Conservation (phyloP, 2,888 invertebrate genomes). For the Lissonota sp. region DNA sequence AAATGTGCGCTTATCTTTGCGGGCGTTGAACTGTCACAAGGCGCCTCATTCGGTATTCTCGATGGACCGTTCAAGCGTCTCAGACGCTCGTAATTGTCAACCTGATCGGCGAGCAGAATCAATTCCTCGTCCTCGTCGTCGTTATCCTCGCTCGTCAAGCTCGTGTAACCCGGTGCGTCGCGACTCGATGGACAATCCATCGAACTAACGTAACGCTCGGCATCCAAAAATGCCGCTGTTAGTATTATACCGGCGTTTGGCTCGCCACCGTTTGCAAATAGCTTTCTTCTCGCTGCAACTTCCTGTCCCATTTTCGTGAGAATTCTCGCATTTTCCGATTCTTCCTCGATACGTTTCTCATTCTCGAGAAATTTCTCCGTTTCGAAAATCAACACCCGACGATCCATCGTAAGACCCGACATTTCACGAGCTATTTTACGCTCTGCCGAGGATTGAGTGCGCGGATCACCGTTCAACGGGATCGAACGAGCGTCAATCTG, state of each 20-base stretch:
- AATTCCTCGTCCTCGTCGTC: constrained; percentile 48
- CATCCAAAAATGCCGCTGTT: constrained; percentile 78
- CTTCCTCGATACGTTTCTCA: constrained; percentile 76
- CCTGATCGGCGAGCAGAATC: constrained; percentile 74
- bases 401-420: constrained; percentile 65
- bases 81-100: constrained; percentile 77
- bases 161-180: constrained; percentile 56
- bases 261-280: constrained; percentile 54
- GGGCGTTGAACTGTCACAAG: constrained; percentile 80
- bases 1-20: constrained; percentile 70
- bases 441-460: constrained; percentile 81
- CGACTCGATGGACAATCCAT: constrained; percentile 20
- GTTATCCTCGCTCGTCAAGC: constrained; percentile 2
- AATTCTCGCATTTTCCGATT: constrained; percentile 76
- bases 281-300: constrained; percentile 65
- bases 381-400: constrained; percentile 72
- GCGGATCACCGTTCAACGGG: constrained; percentile 56
- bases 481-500: constrained; percentile 58
- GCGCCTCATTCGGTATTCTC: constrained; percentile 65
- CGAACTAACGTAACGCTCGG: constrained; percentile 72
- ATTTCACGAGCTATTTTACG: constrained; percentile 78
- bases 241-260: constrained; percentile 75
- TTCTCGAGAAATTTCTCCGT: constrained; percentile 75
- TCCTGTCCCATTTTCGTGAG: constrained; percentile 67
- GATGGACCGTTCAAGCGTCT: constrained; percentile 69